These are phyloP conservation scores for Hedya salicella DNA, from an alignment of 2,888 invertebrate genomes.

Conservation along the genomic window DNA sequence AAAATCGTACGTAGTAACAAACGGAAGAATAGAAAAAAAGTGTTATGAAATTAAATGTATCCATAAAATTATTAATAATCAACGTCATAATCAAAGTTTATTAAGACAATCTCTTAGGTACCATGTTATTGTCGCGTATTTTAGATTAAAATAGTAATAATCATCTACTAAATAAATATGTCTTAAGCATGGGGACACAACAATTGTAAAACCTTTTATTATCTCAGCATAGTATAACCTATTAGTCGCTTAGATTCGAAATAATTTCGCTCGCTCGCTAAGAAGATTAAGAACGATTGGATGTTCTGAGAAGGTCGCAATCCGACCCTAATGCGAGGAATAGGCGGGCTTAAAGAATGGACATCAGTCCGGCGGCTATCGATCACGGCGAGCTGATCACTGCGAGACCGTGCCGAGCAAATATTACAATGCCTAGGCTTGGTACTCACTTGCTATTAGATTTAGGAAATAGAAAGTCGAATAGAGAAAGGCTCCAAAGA, in stretches of 20 bases:
- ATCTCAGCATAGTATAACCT: conserved; percentile 72
- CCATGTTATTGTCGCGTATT: too few species aligned
- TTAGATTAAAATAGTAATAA: background rate
- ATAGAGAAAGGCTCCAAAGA: background rate
- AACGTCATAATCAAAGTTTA: too few species aligned
- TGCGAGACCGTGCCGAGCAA: conserved; percentile 13
- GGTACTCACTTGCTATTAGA: background rate
- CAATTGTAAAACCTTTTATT: conserved; percentile 77
- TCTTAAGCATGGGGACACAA: conserved; percentile 40
- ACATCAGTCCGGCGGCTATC: conserved; percentile 70
- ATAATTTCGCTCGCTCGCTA: conserved; percentile 78
- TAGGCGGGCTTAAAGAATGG: conserved; percentile 68
- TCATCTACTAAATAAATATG: conserved; percentile 5
- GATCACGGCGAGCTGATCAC: conserved; percentile 58
- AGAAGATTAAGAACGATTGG: conserved; percentile 84
- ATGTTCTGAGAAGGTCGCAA: conserved; percentile 76
- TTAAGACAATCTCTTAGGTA: too few species aligned
- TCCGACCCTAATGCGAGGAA: conserved; percentile 66
- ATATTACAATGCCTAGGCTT: conserved; percentile 6
- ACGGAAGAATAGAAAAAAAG: too few species aligned
- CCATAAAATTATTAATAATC: too few species aligned
- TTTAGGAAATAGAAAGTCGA: background rate
- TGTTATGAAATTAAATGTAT: too few species aligned
- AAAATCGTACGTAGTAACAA: too few species aligned
- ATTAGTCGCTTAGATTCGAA: conserved; percentile 77